Conservation (phyloP, 2,888 invertebrate species). For the Baccha elongata region DNA sequence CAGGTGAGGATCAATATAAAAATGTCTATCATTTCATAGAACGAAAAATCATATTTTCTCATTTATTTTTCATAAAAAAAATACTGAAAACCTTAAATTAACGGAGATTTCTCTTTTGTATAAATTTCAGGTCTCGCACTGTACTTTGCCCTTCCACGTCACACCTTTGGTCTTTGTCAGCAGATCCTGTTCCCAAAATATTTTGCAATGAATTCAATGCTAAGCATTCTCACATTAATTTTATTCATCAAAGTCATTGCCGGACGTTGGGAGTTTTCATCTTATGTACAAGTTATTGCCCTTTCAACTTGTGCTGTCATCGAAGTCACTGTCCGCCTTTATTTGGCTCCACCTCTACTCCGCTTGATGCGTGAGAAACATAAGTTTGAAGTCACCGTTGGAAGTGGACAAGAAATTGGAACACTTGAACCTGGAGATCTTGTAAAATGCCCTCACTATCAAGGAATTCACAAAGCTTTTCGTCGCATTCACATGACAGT, state of each 20-base stretch:
- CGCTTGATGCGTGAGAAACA: constrained; percentile 89
- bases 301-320: constrained; percentile 83
- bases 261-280: constrained; percentile 84
- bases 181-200: constrained; percentile 93
- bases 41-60: no score
- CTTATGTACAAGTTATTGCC: constrained; percentile 83
- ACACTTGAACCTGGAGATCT: constrained; percentile 88
- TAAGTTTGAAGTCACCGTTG: constrained; percentile 88
- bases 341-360: constrained; percentile 89
- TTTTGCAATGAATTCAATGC: constrained; percentile 89
- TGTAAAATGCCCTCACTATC: constrained; percentile 90
- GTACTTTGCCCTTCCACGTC: constrained; percentile 92
- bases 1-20: constrained; percentile 84
- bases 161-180: constrained; percentile 94
- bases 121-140: constrained; percentile 88
- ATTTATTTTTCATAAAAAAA: not conserved
- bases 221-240: constrained; percentile 89
- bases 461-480: constrained; percentile 89
- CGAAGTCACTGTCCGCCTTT: constrained; percentile 89
- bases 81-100: not conserved
- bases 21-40: no score
- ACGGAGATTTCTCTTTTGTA: constrained; percentile 23
- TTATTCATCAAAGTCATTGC: constrained; percentile 84
- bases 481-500: constrained; percentile 90
- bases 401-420: constrained; percentile 91